Conservation (phyloP, 2,113 vertebrate species). For the Cyphomyrus plagiostoma region DNA sequence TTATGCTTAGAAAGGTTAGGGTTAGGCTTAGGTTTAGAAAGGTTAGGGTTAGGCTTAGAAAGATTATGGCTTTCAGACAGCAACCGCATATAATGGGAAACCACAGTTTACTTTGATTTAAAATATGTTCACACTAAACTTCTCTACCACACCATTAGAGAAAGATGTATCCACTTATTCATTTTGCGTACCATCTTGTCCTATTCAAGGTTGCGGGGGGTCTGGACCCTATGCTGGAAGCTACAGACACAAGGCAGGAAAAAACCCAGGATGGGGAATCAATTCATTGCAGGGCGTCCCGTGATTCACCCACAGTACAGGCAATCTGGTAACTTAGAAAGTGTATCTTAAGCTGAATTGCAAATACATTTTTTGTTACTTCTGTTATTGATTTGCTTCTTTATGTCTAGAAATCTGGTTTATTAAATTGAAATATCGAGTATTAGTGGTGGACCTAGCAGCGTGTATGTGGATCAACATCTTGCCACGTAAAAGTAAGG, state of each 20-base stretch:
- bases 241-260: background rate
- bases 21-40: too few relatives aligned
- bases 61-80: background rate
- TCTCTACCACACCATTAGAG: background rate
- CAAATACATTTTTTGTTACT: background rate
- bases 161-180: background rate
- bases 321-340: background rate
- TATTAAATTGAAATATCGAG: background rate
- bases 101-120: background rate
- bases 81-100: background rate
- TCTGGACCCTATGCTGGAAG: background rate
- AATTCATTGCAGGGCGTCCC: background rate
- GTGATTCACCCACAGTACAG: background rate
- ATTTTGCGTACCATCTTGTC: background rate
- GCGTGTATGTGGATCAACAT: background rate
- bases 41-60: too few relatives aligned
- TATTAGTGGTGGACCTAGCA: background rate
- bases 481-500: background rate
- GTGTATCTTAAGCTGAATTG: background rate
- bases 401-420: background rate
- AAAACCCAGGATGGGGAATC: background rate
- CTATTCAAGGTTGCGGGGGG: background rate
- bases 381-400: background rate
- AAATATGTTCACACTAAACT: background rate
- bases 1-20: background rate